Evolutionary conservation across 1,140 invertebrate genomes (phyloP).

Genomic region (Drosophila suzukii): DNA sequence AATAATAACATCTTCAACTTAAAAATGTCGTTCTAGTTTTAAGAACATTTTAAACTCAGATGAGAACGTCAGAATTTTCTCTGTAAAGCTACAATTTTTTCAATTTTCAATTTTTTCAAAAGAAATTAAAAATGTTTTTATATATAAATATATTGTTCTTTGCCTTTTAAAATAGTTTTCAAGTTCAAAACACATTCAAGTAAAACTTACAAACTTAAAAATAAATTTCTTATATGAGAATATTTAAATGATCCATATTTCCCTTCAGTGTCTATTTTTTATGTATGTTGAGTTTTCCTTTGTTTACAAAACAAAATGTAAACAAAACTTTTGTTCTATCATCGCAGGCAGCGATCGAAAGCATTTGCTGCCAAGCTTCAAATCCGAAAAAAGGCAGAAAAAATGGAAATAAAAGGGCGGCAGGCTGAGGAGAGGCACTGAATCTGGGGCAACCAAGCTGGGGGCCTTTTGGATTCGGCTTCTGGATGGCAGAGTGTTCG

Average conservation of each 20-base stretch:
- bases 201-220: not conserved
- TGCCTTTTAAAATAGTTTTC: too few relatives aligned
- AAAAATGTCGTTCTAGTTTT: too few relatives aligned
- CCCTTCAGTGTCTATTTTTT: slow-evolving; percentile 15
- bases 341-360: slow-evolving; percentile 62
- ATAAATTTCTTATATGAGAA: not conserved
- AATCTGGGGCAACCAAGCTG: slow-evolving; percentile 81
- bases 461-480: slow-evolving; percentile 61
- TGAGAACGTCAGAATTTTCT: too few relatives aligned
- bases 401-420: slow-evolving; percentile 48
- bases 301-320: slow-evolving; percentile 84
- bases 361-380: slow-evolving; percentile 74
- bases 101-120: too few relatives aligned
- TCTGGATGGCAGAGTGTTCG: slow-evolving; percentile 16
- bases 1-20: too few relatives aligned
- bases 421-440: slow-evolving; percentile 46
- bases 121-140: too few relatives aligned
- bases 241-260: not conserved
- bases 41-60: too few relatives aligned
- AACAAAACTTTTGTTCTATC: slow-evolving; percentile 74
- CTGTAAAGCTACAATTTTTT: too few relatives aligned
- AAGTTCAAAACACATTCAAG: too few relatives aligned
- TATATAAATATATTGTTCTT: too few relatives aligned
- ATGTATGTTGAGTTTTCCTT: slow-evolving; percentile 62
- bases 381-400: slow-evolving; percentile 25